Conservation (phyloP, 2,113 vertebrate genomes). For the Cyanoderma ruficeps region DNA sequence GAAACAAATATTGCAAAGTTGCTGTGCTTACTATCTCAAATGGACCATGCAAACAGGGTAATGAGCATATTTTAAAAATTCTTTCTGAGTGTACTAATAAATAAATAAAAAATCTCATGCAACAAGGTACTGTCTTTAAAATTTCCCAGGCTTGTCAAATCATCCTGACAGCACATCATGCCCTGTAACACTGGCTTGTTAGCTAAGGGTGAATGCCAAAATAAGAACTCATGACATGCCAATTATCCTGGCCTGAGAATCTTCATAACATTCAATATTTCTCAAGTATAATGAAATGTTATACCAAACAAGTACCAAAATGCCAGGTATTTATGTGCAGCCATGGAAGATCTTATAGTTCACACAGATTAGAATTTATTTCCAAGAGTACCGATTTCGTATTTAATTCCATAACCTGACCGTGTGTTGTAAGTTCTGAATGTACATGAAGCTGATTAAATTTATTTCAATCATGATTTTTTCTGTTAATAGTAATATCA, state of each 20-base stretch:
- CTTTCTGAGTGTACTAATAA: neutral
- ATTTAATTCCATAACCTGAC: neutral
- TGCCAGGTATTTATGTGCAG: neutral
- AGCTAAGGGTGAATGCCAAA: slow-evolving; percentile 1
- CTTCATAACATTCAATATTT: neutral
- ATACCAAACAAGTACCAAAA: neutral
- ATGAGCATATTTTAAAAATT: neutral
- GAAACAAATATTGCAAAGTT: neutral
- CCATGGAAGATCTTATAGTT: neutral
- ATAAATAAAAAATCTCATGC: neutral
- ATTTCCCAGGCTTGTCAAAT: slow-evolving; percentile 4
- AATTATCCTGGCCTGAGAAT: neutral
- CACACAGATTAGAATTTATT: neutral
- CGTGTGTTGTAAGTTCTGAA: neutral
- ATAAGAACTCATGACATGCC: neutral
- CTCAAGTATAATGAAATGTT: neutral
- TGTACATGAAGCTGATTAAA: neutral
- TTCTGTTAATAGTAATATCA: neutral
- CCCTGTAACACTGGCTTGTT: neutral
- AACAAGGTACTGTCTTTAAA: neutral
- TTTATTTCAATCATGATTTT: neutral
- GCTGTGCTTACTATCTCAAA: neutral
- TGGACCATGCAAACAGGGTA: neutral
- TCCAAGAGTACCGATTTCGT: neutral
- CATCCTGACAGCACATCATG: neutral